Conservation (phyloP, 2,888 invertebrate genomes). For the Biston stratarius region DNA sequence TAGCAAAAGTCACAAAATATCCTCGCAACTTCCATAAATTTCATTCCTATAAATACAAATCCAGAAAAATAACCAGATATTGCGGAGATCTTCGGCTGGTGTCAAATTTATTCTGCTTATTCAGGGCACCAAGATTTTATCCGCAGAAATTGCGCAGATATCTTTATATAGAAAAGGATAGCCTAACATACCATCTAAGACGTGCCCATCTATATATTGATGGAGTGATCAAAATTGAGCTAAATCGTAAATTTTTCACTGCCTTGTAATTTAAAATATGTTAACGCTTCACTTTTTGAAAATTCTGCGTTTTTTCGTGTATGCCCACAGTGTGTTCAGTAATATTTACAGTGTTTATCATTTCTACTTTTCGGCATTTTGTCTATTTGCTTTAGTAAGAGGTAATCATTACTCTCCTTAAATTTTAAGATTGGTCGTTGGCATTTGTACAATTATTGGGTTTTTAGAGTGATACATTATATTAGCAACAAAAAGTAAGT, state of each 20-base stretch:
- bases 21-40: background rate
- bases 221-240: too few relatives aligned
- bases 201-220: background rate
- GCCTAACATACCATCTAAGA: background rate
- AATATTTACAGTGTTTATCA: background rate
- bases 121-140: background rate
- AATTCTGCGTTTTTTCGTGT: too few relatives aligned
- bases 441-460: conserved; percentile 1
- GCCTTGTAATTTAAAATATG: too few relatives aligned
- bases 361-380: background rate
- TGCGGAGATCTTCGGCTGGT: background rate
- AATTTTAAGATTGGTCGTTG: background rate
- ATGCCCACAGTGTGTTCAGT: too few relatives aligned
- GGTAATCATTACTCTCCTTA: background rate
- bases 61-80: background rate
- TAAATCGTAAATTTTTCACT: too few relatives aligned
- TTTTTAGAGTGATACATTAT: background rate
- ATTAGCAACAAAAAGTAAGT: background rate
- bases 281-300: too few relatives aligned
- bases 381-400: background rate
- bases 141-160: background rate
- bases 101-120: background rate
- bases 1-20: background rate
- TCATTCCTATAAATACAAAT: background rate
- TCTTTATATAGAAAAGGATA: background rate